Percentiles rank a stretch among this genome's conserved stretches.
These are phyloP conservation scores for Epinotia nisella DNA, from an alignment of 2,888 invertebrate genomes.

Conservation along the genomic window DNA sequence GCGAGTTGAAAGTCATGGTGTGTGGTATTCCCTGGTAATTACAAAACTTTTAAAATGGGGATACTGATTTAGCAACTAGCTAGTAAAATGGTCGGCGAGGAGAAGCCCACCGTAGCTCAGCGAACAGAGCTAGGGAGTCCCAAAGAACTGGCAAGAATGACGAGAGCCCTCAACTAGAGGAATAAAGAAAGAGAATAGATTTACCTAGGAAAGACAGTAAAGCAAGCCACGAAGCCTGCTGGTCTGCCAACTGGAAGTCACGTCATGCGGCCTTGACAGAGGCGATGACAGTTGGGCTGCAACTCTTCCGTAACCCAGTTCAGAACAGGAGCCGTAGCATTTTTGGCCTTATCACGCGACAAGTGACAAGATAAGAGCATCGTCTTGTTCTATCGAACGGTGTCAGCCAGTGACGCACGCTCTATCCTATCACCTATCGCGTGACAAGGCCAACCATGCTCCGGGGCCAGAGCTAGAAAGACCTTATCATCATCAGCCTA, in stretches of 20 bases:
- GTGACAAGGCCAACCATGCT: too few relatives aligned
- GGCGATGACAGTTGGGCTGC: constrained; percentile 90
- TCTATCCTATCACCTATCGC: too few relatives aligned
- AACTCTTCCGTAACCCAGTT: constrained; percentile 89
- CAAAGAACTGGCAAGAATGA: too few relatives aligned
- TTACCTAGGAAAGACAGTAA: constrained; percentile 88
- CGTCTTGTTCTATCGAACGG: too few relatives aligned
- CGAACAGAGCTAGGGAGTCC: constrained; percentile 84
- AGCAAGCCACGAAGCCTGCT: constrained; percentile 90
- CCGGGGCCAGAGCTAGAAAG: too few relatives aligned
- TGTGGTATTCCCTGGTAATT: constrained; percentile 82
- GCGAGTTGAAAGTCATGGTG: constrained; percentile 84
- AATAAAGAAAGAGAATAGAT: constrained; percentile 72
- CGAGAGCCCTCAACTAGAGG: too few relatives aligned
- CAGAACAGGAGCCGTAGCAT: constrained; percentile 90
- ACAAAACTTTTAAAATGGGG: constrained; percentile 76
- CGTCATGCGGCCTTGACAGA: constrained; percentile 86
- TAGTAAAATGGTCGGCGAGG: constrained; percentile 86
- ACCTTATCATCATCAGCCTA: too few relatives aligned
- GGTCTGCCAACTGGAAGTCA: constrained; percentile 86
- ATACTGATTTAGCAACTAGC: too few relatives aligned
- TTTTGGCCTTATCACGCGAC: too few relatives aligned
- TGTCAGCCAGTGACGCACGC: too few relatives aligned
- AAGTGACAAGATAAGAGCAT: too few relatives aligned
- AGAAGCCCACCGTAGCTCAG: constrained; percentile 89